Conservation (phyloP, 2,113 vertebrate genomes). For the Macquaria australasica region DNA sequence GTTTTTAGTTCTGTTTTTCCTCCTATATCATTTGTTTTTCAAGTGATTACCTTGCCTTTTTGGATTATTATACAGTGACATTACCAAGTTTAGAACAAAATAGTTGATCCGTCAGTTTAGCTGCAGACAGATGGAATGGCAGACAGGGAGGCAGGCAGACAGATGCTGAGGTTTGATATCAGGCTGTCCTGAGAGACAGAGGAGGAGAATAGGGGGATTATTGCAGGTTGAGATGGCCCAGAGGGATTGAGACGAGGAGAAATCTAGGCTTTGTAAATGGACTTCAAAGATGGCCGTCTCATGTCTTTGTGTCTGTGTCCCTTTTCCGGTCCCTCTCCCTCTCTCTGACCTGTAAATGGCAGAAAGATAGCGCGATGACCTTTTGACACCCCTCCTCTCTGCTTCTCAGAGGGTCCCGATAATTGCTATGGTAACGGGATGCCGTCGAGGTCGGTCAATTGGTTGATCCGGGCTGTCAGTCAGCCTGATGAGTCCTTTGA, state of each 20-base stretch:
- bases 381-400: slow-evolving; percentile 77
- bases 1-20: background rate
- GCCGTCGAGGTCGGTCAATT: slow-evolving; percentile 59
- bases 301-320: slow-evolving; percentile 73
- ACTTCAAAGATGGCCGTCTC: slow-evolving; percentile 89
- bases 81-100: background rate
- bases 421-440: slow-evolving; percentile 83
- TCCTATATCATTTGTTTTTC: background rate
- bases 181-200: slow-evolving; percentile 55
- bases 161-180: slow-evolving; percentile 69
- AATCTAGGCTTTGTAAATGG: slow-evolving; percentile 84
- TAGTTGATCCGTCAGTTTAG: slow-evolving; percentile 1
- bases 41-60: background rate
- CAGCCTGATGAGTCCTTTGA: slow-evolving; percentile 59
- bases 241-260: slow-evolving; percentile 65
- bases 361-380: slow-evolving; percentile 80
- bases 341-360: slow-evolving; percentile 84
- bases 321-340: slow-evolving; percentile 12
- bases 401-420: slow-evolving; percentile 79
- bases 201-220: slow-evolving; percentile 76
- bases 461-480: slow-evolving; percentile 59
- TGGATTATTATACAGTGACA: background rate
- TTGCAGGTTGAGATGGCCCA: slow-evolving; percentile 67
- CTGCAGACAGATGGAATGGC: slow-evolving; percentile 28
- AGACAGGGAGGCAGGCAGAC: slow-evolving; percentile 38